These are phyloP conservation scores for Strongylocentrotus purpuratus DNA, from an alignment of 35 echinoderm and acorn worm species.

Conservation along the genomic window DNA sequence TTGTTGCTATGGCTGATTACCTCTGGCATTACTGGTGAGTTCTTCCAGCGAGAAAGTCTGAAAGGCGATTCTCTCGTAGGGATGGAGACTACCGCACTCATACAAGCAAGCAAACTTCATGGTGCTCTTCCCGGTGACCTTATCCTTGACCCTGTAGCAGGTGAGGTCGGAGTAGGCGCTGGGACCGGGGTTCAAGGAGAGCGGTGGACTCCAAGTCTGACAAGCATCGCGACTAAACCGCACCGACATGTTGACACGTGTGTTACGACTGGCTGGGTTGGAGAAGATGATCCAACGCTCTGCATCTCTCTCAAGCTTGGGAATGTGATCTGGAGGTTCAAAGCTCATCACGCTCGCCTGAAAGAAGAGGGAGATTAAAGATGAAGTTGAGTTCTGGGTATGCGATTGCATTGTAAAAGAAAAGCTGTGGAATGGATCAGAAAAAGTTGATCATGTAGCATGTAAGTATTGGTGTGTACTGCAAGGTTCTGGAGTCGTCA, in stretches of 20 bases:
- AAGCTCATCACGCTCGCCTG: constrained; percentile 96
- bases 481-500: no score
- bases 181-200: constrained; percentile 65
- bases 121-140: constrained; percentile 21
- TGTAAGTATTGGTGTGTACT: no score
- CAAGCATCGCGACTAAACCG: constrained; percentile 87
- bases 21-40: not conserved
- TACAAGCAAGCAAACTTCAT: constrained; percentile 67
- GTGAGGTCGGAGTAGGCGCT: constrained; percentile 92
- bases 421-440: no score
- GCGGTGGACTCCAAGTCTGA: constrained; percentile 75
- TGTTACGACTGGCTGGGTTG: constrained; percentile 74
- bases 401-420: no score
- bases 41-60: constrained; percentile 62
- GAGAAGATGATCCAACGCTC: constrained; percentile 86
- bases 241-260: constrained; percentile 79
- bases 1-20: not conserved
- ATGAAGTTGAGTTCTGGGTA: no score
- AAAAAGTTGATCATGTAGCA: no score
- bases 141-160: constrained; percentile 58
- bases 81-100: constrained; percentile 66
- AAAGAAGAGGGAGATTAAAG: constrained; percentile 2
- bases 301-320: constrained; percentile 18
- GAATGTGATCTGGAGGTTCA: constrained; percentile 60
- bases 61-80: constrained; percentile 66